These are phyloP conservation scores for Otolemur garnettii DNA, from an alignment of 2,113 vertebrate species.

Conservation along the genomic window DNA sequence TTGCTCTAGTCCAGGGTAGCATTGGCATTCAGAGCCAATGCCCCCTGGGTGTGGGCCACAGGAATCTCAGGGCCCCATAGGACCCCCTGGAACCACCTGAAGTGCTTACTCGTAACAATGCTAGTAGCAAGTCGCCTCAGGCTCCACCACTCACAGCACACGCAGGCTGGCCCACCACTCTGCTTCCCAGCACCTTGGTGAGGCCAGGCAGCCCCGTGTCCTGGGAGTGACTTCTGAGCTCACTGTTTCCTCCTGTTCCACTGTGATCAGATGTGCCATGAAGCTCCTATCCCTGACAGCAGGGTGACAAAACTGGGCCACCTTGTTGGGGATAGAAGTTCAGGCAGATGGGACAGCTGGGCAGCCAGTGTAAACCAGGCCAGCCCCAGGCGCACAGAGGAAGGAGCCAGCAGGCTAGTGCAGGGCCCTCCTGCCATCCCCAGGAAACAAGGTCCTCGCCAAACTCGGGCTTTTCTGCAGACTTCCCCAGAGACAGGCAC, in stretches of 20 bases:
- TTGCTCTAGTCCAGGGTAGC: accelerated
- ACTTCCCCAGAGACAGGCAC: background rate
- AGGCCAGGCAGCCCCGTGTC: background rate
- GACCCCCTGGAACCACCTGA: too few species aligned
- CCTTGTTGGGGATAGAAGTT: background rate
- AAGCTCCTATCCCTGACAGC: background rate
- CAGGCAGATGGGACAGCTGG: background rate
- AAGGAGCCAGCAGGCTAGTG: background rate
- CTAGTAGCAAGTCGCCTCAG: accelerated
- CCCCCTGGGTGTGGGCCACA: accelerated
- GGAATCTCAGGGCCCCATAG: too few species aligned
- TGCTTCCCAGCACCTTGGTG: background rate
- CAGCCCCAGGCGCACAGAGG: accelerated
- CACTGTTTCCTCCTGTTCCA: background rate
- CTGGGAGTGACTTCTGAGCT: slow-evolving; percentile 11
- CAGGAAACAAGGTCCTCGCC: background rate
- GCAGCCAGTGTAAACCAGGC: accelerated
- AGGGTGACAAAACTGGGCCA: background rate
- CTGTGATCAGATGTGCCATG: background rate
- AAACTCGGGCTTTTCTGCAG: background rate
- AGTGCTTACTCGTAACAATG: accelerated
- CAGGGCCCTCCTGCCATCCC: accelerated
- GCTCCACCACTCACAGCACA: accelerated
- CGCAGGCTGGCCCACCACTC: background rate
- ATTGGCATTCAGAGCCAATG: background rate